Conservation (phyloP, 2,888 invertebrate genomes). For the Aspidiotus rigidus region DNA sequence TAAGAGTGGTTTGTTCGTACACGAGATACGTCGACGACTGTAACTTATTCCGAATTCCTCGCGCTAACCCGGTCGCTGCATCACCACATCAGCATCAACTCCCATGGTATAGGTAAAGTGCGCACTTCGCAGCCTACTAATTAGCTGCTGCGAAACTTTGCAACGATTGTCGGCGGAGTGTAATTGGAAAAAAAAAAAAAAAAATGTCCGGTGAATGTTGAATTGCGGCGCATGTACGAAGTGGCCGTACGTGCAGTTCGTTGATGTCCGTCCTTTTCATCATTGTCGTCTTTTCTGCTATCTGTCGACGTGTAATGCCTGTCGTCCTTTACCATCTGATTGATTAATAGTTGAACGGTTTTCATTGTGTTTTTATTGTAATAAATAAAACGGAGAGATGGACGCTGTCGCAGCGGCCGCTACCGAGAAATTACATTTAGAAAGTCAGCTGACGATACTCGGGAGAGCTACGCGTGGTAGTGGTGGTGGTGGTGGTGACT, state of each 20-base stretch:
- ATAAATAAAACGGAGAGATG: constrained; percentile 26
- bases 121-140: not conserved
- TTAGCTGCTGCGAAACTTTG: not conserved
- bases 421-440: constrained; percentile 28
- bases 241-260: not conserved
- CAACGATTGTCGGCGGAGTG: constrained; percentile 5
- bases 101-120: not conserved
- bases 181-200: constrained; percentile 7
- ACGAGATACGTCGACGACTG: too few relatives aligned
- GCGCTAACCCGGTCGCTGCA: too few relatives aligned
- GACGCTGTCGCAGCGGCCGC: constrained; percentile 9
- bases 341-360: constrained; percentile 31
- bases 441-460: constrained; percentile 20
- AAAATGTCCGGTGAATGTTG: constrained; percentile 5
- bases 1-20: too few relatives aligned
- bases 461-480: not conserved
- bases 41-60: too few relatives aligned
- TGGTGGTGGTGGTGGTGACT: constrained; percentile 10
- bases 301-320: constrained; percentile 27
- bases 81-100: not conserved
- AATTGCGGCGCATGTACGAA: constrained; percentile 3
- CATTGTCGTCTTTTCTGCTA: constrained; percentile 9
- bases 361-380: constrained; percentile 31
- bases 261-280: constrained; percentile 14
- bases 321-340: constrained; percentile 27